These are phyloP conservation scores for Epinephelus cyanopodus DNA, from an alignment of 2,113 vertebrate genomes.

Conservation along the genomic window DNA sequence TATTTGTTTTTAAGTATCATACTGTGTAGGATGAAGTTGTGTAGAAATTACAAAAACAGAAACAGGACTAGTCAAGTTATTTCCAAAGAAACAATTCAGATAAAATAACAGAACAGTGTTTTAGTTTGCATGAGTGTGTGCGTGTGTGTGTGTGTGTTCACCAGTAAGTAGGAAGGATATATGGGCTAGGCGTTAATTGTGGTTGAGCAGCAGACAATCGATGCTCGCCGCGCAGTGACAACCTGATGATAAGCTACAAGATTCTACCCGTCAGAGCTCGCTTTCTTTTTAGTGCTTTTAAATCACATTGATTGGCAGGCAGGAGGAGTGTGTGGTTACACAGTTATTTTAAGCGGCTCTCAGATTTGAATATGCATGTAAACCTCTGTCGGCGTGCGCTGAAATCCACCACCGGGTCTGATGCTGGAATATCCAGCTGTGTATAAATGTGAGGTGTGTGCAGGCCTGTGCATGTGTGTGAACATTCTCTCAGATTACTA, in stretches of 20 bases:
- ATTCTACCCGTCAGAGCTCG: constrained; percentile 50
- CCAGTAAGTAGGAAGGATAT: constrained; percentile 46
- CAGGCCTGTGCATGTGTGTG: constrained; percentile 5
- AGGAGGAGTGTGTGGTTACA: constrained; percentile 58
- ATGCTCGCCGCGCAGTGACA: constrained; percentile 64
- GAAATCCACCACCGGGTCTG: constrained; percentile 36
- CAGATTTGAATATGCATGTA: constrained; percentile 71
- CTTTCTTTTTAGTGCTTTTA: constrained; percentile 61
- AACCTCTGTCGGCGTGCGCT: constrained; percentile 47
- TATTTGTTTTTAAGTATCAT: not conserved
- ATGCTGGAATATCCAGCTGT: constrained; percentile 30
- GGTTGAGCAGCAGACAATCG: constrained; percentile 69
- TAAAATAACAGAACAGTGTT: not conserved
- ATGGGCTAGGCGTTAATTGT: constrained; percentile 65
- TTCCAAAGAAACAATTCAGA: not conserved
- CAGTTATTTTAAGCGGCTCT: constrained; percentile 75
- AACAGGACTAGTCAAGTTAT: not conserved
- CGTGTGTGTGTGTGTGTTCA: constrained; percentile 6
- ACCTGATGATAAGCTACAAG: constrained; percentile 72
- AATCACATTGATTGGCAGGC: constrained; percentile 76
- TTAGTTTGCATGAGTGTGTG: constrained; percentile 1
- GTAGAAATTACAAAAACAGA: not conserved
- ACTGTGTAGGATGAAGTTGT: not conserved
- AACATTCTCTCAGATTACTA: constrained; percentile 71
- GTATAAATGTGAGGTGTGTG: constrained; percentile 37